phyloP scores from a whole-genome alignment of 2,888 invertebrate species.

The Odontomyia ornata region DNA sequence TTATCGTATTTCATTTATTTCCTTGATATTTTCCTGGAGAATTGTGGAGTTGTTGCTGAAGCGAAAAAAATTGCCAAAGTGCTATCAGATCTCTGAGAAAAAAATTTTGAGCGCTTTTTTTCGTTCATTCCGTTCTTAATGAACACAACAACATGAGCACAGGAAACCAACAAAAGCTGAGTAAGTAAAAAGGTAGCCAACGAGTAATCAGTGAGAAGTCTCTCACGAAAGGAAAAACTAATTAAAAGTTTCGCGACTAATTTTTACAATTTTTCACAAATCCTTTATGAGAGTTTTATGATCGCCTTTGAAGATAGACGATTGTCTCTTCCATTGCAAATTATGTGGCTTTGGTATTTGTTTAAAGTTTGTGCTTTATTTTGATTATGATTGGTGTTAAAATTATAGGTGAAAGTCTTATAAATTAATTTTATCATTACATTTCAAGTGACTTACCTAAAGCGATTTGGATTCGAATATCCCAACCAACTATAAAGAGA shows the following conservation, averaged over 20 bases:
- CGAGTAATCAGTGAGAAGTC: slow-evolving; percentile 40
- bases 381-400: neutral
- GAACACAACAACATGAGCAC: neutral
- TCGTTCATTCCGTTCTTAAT: neutral
- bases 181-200: slow-evolving; percentile 31
- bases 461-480: too few species aligned
- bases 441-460: too few species aligned
- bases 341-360: neutral
- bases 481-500: too few species aligned
- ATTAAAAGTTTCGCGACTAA: slow-evolving; percentile 64
- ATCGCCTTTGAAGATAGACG: slow-evolving; percentile 6
- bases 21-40: neutral
- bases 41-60: neutral
- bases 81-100: neutral
- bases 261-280: slow-evolving; percentile 52
- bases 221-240: slow-evolving; percentile 57
- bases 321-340: slow-evolving; percentile 21
- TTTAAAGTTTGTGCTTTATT: neutral
- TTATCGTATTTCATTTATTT: too few species aligned
- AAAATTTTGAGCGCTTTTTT: slow-evolving; percentile 4
- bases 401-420: too few species aligned
- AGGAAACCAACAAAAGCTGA: too few species aligned
- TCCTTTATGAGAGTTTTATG: slow-evolving; percentile 38
- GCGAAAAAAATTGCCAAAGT: neutral
- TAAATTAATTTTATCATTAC: too few species aligned